Base-by-base conservation (phyloP, 2,113 vertebrate genomes). In the Oncorhynchus keta region DNA sequence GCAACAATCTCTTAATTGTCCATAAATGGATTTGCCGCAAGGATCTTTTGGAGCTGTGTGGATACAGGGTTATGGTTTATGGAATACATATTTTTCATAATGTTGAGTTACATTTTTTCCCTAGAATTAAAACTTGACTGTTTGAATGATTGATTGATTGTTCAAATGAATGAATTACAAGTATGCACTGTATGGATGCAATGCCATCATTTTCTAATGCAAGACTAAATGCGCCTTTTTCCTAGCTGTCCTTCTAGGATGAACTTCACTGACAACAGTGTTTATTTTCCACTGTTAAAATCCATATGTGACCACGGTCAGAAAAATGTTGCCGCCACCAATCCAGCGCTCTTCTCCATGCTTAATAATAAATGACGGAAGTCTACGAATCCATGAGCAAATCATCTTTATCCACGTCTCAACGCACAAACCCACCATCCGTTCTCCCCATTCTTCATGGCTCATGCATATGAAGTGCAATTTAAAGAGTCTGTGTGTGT, bases 341-440 rank as follows among this genome's bases (percentile, higher is more conserved):
- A 82, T 91, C 88, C 79, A 82, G 24, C 20, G 82, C 83, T 87
- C 84, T 83, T 85, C 88, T 88, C 77, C 51, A 26, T 70, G 70
- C 72, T 93, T 83, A 92, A 93, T 92, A 90, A 91, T 93, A 82
- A 82, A 93, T 89, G 87, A 88, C 69, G 57, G 82, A 87, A 80
- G 77, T 86, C 85, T 86, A 89, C 87, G 88, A 91, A 87, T 90
- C 87, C 88, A 83, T 73, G 84, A 90, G 90, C 89, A 92, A 93
- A 92, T 92, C 89, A 87, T 90, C 86, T 89, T 93, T 91, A 92
- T 89, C 85, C 85, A 91, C 88, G 82, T 89, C 78, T 92, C 89
- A 88, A 78, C 85, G 90, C 86, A 72, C 51, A 74, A 84, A 83
- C 84, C 84, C 81, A 75, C 79, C 32, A 82, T 84, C 85, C 84